Conservation (phyloP, 2,888 invertebrate species). For the Synanthedon myopaeformis region DNA sequence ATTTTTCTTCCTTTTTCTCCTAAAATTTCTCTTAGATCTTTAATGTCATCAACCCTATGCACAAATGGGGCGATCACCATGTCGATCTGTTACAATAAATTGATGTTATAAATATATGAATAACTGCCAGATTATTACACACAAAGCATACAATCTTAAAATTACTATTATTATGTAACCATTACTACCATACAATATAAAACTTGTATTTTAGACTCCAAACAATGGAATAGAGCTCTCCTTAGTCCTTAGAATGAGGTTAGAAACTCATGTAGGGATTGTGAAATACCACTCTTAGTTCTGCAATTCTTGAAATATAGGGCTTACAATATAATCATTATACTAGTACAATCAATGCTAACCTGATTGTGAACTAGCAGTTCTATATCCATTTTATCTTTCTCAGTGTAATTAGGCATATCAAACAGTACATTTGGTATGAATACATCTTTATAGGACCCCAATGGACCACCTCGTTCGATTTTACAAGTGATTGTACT, state of each 20-base stretch:
- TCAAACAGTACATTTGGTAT: slow-evolving; percentile 45
- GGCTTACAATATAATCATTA: not conserved
- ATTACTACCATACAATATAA: too few relatives aligned
- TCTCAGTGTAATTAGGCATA: slow-evolving; percentile 49
- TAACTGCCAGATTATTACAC: too few relatives aligned
- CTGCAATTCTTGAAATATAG: not conserved
- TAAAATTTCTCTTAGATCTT: slow-evolving; percentile 35
- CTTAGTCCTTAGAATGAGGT: too few relatives aligned
- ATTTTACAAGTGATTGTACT: slow-evolving; percentile 53
- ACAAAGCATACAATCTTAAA: too few relatives aligned
- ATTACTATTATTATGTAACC: too few relatives aligned
- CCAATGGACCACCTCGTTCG: slow-evolving; percentile 45
- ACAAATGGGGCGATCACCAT: slow-evolving; percentile 47
- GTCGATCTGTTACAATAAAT: slow-evolving; percentile 42
- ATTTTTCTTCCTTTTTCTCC: slow-evolving; percentile 55
- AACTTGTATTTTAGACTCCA: too few relatives aligned
- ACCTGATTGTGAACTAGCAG: slow-evolving; percentile 51
- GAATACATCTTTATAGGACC: slow-evolving; percentile 53
- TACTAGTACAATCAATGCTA: not conserved
- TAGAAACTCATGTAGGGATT: too few relatives aligned
- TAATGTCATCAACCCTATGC: slow-evolving; percentile 19
- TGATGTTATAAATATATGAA: slow-evolving; percentile 2
- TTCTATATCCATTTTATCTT: slow-evolving; percentile 39
- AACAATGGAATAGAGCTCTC: too few relatives aligned
- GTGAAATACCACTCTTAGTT: too few relatives aligned